Evolutionary conservation across 2,888 invertebrate species (phyloP).

Genomic region (Dascillus cervinus): DNA sequence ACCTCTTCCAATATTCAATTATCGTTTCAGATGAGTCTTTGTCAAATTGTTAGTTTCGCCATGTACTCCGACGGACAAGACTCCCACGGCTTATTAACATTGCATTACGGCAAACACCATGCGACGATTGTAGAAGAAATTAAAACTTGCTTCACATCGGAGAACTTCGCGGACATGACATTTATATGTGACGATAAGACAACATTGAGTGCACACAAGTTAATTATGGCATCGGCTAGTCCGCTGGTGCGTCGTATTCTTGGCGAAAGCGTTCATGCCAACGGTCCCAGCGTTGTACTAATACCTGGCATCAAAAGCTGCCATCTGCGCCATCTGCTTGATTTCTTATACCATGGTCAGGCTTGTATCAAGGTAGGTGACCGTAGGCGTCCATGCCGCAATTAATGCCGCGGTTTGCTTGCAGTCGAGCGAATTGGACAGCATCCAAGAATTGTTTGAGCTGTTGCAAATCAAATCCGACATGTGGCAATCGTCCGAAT

Average conservation of each 20-base stretch:
- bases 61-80: conserved; percentile 50
- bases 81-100: conserved; percentile 71
- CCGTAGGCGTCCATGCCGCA: too few relatives aligned
- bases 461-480: conserved; percentile 80
- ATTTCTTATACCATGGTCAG: conserved; percentile 81
- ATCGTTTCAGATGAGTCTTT: conserved; percentile 29
- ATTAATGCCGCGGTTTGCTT: conserved; percentile 33
- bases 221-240: conserved; percentile 81
- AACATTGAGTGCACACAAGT: conserved; percentile 72
- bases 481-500: conserved; percentile 54
- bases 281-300: conserved; percentile 71
- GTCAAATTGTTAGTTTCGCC: conserved; percentile 37
- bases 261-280: conserved; percentile 61
- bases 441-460: conserved; percentile 75
- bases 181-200: conserved; percentile 80
- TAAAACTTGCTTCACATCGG: conserved; percentile 79
- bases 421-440: conserved; percentile 72
- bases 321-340: conserved; percentile 73
- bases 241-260: conserved; percentile 73
- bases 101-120: conserved; percentile 90
- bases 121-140: conserved; percentile 87
- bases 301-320: conserved; percentile 75
- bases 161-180: conserved; percentile 79
- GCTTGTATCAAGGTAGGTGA: conserved; percentile 67
- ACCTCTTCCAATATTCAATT: conserved; percentile 7